Evolutionary conservation across 1,140 invertebrate species (phyloP), one percentile per base, ranked within the genome.

Genomic region (Zaprionus kolodkinae): DNA sequence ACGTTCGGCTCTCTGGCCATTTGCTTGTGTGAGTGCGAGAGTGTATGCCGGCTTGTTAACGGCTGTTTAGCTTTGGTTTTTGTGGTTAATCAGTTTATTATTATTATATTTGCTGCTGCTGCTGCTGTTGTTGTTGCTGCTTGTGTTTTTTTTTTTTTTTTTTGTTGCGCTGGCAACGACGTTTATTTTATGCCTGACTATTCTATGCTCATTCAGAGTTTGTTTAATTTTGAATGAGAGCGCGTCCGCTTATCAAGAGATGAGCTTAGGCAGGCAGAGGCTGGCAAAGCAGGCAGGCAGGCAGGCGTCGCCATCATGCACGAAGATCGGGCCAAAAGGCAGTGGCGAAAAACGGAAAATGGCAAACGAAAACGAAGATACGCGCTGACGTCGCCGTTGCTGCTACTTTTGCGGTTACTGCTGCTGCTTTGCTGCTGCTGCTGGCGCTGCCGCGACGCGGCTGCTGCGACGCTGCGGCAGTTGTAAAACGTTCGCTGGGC

Each of bases 401-500:
- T 45, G 40, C 15, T 45, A 15, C 40, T 45, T 15, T 15, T 45
- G n/a, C n/a, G 40, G n/a, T 45, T 63, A 13, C 27, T 21, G 27
- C 10, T 25, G 45, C 12, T 13, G 38, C 13, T n/a, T n/a, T n/a
- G n/a, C n/a, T n/a, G n/a, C 27, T 21, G 27, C 10, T 25, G 45
- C 12, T 13, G 38, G 4, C 12, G 38, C 38, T 38, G 38, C 12
- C 13, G 38, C 45, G 15, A 11, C 43, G 7, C 27, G 27, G 27
- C 27, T 30, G 38, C 38, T 40, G 38, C 38, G 11, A 4, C 13
- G 45, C 17, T 9, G 10, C 79, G 74, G 64, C 79, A 78, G 67
- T 81, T 81, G 81, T 84, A 83, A 84, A 83, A 77, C 60, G 81
- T 74, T 85, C 81, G 78, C 43, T 63, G 50, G 61, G 30, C 45